Evolutionary conservation across 2,797 vertebrate genomes (phyloP), one percentile per base, ranked within the genome.

Genomic region (Gila robusta): DNA sequence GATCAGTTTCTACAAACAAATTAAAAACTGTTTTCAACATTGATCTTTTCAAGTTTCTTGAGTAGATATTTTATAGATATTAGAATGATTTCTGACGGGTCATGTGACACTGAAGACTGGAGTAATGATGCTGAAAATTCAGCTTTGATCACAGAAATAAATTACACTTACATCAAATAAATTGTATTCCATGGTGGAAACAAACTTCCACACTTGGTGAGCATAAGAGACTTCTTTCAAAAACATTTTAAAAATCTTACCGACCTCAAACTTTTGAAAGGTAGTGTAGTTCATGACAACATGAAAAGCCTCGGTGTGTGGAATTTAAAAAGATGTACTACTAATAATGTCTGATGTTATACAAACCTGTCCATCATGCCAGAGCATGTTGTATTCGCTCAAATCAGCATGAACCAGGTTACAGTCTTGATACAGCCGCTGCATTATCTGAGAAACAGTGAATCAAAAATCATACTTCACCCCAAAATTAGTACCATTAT

Each of bases 371-470:
- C 96, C 96, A 39, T 96, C 92, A 37, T 98, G 96, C 98, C 98
- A 99, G 77, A 99, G 93, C 96, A 99, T 97, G 94, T 99, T 99
- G 91, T 99, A 99, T 92, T 99, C 98, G 86, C 98, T 99, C 91
- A 99, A 94, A 88, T 99, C 98, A 4, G 98, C 98, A 16, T 99
- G 98, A 23, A 99, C 96, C 39, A 99, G 95, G 0, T 95, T 96
- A 89, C 98, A 99, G 71, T 98, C 93, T 2, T 95, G 94, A 90
- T 96, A 99, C 76, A 99, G 66, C 87, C 94, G 94, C 89, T 97
- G 97, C 98, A 99, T 99, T 96, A 99, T 89, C 98, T 99, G 89
- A 79, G 88, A 41, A 19, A 35, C 2, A 1, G 62, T 44, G 35
- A 80, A 84, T 66, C 17, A 67, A 44, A 59, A 66, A 6, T 59